These are phyloP conservation scores for Anarrhichthys ocellatus DNA, from an alignment of 2,113 vertebrate genomes.

Conservation along the genomic window DNA sequence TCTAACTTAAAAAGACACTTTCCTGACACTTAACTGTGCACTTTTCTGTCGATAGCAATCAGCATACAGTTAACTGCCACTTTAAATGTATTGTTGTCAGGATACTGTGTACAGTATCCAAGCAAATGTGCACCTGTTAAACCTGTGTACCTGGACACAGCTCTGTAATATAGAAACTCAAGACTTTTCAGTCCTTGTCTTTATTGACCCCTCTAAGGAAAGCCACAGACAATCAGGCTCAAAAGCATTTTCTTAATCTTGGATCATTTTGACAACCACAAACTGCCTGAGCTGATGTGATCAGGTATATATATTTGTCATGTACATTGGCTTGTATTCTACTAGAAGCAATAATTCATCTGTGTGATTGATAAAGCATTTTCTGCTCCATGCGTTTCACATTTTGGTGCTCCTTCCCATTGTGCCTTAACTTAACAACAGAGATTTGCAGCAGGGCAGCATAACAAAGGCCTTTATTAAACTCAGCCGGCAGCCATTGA, in stretches of 20 bases:
- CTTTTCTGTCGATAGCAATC: conserved; percentile 6
- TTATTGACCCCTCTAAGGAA: conserved; percentile 18
- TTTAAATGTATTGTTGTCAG: conserved; percentile 55
- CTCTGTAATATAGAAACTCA: conserved; percentile 25
- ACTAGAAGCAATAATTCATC: conserved; percentile 18
- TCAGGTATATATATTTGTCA: conserved; percentile 3
- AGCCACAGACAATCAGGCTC: neutral
- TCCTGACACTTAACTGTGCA: neutral
- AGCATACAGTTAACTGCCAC: conserved; percentile 41
- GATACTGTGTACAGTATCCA: conserved; percentile 58
- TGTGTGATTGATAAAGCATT: neutral
- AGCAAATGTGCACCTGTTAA: conserved; percentile 63
- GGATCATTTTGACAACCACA: neutral
- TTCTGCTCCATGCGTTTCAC: conserved; percentile 29
- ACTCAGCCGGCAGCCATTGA: conserved; percentile 74
- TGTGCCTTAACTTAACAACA: conserved; percentile 35
- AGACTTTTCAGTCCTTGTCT: conserved; percentile 23
- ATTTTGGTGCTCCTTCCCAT: conserved; percentile 38
- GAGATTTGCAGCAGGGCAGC: conserved; percentile 59
- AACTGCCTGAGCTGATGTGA: neutral
- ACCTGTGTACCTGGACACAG: conserved; percentile 17
- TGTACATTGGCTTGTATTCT: neutral
- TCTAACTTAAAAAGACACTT: neutral
- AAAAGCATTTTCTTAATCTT: neutral
- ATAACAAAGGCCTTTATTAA: conserved; percentile 81